These are phyloP conservation scores for Lepidocolaptes lacrymiger DNA, from an alignment of 2,797 vertebrate species.

Conservation along the genomic window DNA sequence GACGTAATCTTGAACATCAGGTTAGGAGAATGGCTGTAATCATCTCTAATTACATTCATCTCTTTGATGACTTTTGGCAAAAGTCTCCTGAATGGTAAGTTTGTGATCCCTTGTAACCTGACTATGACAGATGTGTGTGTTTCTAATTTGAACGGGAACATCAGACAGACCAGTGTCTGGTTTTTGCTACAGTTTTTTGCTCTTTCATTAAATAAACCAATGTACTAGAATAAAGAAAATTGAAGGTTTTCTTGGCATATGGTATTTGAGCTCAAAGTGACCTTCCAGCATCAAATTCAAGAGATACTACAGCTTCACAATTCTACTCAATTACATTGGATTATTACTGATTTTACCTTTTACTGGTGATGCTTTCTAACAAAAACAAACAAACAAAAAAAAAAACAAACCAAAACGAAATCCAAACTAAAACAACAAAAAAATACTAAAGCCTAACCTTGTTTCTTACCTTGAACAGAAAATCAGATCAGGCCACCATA, in stretches of 20 bases:
- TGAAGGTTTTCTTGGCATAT: background rate
- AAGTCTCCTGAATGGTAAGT: background rate
- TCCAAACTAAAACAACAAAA: background rate
- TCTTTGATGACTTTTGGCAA: background rate
- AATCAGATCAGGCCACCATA: background rate
- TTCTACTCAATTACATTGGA: background rate
- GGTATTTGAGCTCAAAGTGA: background rate
- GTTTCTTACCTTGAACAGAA: background rate
- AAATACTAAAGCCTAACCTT: accelerated
- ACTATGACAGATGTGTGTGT: background rate
- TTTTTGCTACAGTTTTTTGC: background rate
- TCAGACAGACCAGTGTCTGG: background rate
- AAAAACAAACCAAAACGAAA: too few relatives aligned
- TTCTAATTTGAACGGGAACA: background rate
- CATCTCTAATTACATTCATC: background rate
- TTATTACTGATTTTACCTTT: background rate
- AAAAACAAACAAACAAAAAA: background rate
- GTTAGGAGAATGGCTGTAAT: background rate
- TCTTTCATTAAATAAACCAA: background rate
- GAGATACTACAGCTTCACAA: background rate
- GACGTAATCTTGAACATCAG: background rate
- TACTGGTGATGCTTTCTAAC: background rate
- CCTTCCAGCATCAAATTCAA: background rate
- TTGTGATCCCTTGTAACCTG: background rate
- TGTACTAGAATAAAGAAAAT: background rate